A percentile compares a stretch with the other conserved stretches of the same genome.
phyloP scores from a whole-genome alignment of 2,888 invertebrate species.

The Blera fallax region DNA sequence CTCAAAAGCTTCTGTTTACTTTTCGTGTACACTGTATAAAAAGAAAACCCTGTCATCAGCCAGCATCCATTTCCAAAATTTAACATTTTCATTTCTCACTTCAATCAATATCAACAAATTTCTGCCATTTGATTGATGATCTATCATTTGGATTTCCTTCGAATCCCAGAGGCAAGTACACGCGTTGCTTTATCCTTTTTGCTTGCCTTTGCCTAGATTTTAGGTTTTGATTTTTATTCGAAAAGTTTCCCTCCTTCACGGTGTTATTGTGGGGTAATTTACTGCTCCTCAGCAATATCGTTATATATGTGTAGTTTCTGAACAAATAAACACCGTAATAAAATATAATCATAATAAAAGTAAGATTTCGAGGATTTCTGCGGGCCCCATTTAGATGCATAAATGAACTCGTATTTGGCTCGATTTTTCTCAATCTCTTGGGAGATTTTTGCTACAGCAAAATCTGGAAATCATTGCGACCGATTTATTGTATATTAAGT shows the following conservation, averaged over 20 bases:
- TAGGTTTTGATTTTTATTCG: slow-evolving; percentile 23
- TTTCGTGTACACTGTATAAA: not conserved
- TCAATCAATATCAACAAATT: not conserved
- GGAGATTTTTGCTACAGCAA: not conserved
- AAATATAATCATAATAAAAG: slow-evolving; percentile 32
- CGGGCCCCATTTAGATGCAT: not conserved
- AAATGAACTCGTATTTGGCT: too few relatives aligned
- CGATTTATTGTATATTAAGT: slow-evolving; percentile 22
- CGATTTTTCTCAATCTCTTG: too few relatives aligned
- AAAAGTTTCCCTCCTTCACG: slow-evolving; percentile 11
- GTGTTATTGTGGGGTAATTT: not conserved
- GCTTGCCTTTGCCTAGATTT: not conserved
- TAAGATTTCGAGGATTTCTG: not conserved
- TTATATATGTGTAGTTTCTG: not conserved
- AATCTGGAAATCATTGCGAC: slow-evolving; percentile 1
- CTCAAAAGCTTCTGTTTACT: not conserved
- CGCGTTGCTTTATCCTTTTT: not conserved
- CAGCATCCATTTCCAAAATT: not conserved
- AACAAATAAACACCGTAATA: slow-evolving; percentile 5
- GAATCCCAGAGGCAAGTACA: not conserved
- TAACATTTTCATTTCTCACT: not conserved
- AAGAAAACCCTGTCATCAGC: not conserved
- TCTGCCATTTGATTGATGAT: slow-evolving; percentile 10
- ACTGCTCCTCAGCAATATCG: not conserved
- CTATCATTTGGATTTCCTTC: not conserved